Conservation (phyloP, 1,140 invertebrate species). For the Drosophila repletoides region DNA sequence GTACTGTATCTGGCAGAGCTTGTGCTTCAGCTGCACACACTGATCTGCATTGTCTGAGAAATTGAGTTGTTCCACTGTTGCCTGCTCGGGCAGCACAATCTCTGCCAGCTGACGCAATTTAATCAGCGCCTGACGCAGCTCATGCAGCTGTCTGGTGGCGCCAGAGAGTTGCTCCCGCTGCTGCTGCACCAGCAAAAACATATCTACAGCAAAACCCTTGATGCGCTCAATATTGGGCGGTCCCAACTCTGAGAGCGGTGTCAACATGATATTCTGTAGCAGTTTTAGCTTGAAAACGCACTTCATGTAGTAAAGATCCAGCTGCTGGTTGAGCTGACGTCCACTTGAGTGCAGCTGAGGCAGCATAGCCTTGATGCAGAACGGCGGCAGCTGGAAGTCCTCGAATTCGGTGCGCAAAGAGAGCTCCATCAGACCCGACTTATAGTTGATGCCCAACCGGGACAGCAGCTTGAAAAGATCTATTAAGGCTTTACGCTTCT, state of each 20-base stretch:
- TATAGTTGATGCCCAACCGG: slow-evolving; percentile 90
- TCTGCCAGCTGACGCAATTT: slow-evolving; percentile 52
- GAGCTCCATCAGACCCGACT: slow-evolving; percentile 87
- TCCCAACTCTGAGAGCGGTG: slow-evolving; percentile 90
- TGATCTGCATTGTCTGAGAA: slow-evolving; percentile 42
- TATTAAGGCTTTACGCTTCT: slow-evolving; percentile 91
- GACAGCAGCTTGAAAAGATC: slow-evolving; percentile 92
- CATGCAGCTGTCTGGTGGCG: slow-evolving; percentile 76
- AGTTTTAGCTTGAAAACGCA: slow-evolving; percentile 83
- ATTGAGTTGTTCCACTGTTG: not conserved
- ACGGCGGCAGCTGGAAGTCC: slow-evolving; percentile 65
- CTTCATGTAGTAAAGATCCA: slow-evolving; percentile 78
- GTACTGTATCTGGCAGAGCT: slow-evolving; percentile 49
- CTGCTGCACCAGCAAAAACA: slow-evolving; percentile 85
- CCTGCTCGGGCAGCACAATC: slow-evolving; percentile 28
- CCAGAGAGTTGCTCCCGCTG: slow-evolving; percentile 82
- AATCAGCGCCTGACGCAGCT: slow-evolving; percentile 73
- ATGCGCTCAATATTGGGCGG: slow-evolving; percentile 91
- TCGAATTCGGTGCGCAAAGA: slow-evolving; percentile 77
- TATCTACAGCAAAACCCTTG: slow-evolving; percentile 89
- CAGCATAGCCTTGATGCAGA: slow-evolving; percentile 65
- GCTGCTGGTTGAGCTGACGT: slow-evolving; percentile 63
- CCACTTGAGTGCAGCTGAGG: slow-evolving; percentile 51
- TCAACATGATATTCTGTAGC: slow-evolving; percentile 86
- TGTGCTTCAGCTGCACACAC: slow-evolving; percentile 40